These are phyloP conservation scores for Chionoecetes opilio DNA, from an alignment of 1,140 invertebrate genomes.

Conservation along the genomic window DNA sequence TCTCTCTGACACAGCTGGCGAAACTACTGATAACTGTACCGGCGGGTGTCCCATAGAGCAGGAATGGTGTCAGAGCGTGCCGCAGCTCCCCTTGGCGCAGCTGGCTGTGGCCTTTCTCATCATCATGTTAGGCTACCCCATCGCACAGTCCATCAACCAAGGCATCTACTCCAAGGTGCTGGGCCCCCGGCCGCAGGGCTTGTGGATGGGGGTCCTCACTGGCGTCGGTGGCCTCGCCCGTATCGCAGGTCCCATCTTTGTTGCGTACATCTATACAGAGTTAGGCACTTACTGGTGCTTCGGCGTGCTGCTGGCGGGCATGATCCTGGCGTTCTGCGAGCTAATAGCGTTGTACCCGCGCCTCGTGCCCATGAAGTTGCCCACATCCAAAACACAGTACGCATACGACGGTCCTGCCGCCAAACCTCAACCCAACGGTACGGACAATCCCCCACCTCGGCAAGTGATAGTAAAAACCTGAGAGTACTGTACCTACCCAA, in stretches of 20 bases:
- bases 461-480: too few species aligned
- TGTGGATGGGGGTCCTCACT: conserved; percentile 81
- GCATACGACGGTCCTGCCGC: conserved; percentile 44
- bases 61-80: conserved; percentile 77
- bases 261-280: conserved; percentile 78
- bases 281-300: conserved; percentile 77
- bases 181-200: conserved; percentile 74
- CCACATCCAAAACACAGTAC: not conserved
- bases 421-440: not conserved
- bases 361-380: conserved; percentile 78
- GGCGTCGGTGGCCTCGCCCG: conserved; percentile 76
- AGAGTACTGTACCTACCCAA: not conserved
- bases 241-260: conserved; percentile 81
- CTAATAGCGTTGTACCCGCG: conserved; percentile 59
- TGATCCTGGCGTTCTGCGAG: conserved; percentile 43
- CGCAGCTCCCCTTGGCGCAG: conserved; percentile 74
- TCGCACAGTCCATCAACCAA: conserved; percentile 55
- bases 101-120: conserved; percentile 67
- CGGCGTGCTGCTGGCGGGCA: conserved; percentile 35
- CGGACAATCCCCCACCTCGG: not conserved
- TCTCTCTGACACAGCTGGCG: not conserved
- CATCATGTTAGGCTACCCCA: conserved; percentile 71
- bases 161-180: conserved; percentile 80
- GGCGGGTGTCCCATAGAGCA: conserved; percentile 72
- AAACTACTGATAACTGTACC: conserved; percentile 3